phyloP scores from a whole-genome alignment of 2,888 invertebrate genomes.

The Panzeria rudis region DNA sequence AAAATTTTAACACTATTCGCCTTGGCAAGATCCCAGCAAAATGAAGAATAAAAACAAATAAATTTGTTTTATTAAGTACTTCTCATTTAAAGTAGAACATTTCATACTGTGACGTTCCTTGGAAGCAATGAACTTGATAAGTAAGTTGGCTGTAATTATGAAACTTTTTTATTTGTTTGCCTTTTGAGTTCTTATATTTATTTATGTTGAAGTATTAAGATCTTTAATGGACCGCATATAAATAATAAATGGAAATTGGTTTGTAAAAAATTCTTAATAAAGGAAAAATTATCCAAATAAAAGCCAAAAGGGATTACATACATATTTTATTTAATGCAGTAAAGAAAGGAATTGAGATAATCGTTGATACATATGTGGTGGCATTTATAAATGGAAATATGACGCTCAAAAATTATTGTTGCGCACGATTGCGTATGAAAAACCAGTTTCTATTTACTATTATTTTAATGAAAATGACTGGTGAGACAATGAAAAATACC shows the following conservation, averaged over 20 bases:
- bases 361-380: too few relatives aligned
- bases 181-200: neutral
- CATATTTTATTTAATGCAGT: neutral
- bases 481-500: too few relatives aligned
- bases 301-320: neutral
- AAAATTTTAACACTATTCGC: slow-evolving; percentile 49
- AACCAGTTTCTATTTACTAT: too few relatives aligned
- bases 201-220: slow-evolving; percentile 11
- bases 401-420: too few relatives aligned
- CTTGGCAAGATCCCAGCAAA: slow-evolving; percentile 48
- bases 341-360: neutral
- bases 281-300: neutral
- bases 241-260: slow-evolving; percentile 16
- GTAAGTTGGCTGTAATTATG: slow-evolving; percentile 22
- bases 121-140: slow-evolving; percentile 63
- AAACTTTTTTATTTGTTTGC: slow-evolving; percentile 17
- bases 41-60: neutral
- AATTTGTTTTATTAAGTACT: slow-evolving; percentile 29
- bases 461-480: too few relatives aligned
- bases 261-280: neutral
- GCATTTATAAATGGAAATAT: too few relatives aligned
- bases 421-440: too few relatives aligned
- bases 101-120: slow-evolving; percentile 52
- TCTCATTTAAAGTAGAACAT: slow-evolving; percentile 61
- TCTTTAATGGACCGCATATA: slow-evolving; percentile 23